Base-by-base conservation (phyloP, 2,113 vertebrate genomes). In the Paedocypris sp. region DNA sequence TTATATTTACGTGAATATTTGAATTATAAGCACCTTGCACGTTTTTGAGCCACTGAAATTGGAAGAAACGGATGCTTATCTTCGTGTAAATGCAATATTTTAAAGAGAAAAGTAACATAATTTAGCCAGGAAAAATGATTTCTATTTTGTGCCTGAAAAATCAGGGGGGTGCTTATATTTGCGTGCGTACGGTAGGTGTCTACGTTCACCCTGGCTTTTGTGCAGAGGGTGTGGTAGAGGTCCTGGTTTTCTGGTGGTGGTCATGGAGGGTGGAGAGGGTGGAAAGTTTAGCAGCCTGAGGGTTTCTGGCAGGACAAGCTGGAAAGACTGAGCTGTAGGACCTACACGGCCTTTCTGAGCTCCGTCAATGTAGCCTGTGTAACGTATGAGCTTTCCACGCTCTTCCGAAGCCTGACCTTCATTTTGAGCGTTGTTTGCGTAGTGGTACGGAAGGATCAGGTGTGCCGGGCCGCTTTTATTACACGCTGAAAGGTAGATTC, bases 321-420 rank as follows among this genome's bases (percentile, higher is more conserved):
- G 74, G 78, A 79, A 80, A 80, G 66, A 75, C 8, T 73, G 75
- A 57, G 70, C 64, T 69, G 70, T 20, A 32, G 52, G 71, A 69
- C 66, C 66, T 49, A 67, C 73, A n/a, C 45, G 43, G 51, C 25
- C 73, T 67, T 64, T 56, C 48, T 75, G 15, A 49, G 31, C 26
- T 31, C 46, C 2, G 77, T 71, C 67, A n/a, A 26, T 29, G 15
- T 31, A 15, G 12, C 23, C 12, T 22, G 26, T 50, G 11, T 46
- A 71, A 70, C 69, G 59, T 65, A 60, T 70, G 67, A 66, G 67
- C 60, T 68, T 69, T 74, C 41, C 73, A 58, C 70, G 57, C 64
- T 35, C 43, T 33, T 58, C 15, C 25, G 32, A 9, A 25, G 59
- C 3, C 46, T 7, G 2, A 64, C 72, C 60, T 75, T 56, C 49